These are phyloP conservation scores for Lophius piscatorius DNA, from an alignment of 2,113 vertebrate species.

Conservation along the genomic window DNA sequence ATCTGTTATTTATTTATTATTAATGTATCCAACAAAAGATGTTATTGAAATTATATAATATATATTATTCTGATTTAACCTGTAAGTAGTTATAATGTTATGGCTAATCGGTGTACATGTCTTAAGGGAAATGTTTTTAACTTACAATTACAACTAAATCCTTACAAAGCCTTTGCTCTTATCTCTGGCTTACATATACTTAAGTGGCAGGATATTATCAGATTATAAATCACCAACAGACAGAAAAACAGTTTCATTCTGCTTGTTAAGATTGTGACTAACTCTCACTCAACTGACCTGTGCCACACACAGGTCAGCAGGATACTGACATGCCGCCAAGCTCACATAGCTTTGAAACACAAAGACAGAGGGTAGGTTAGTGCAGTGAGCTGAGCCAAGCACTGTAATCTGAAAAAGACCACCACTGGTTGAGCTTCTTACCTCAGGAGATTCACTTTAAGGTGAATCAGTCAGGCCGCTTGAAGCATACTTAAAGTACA, in stretches of 20 bases:
- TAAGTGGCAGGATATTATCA: conserved; percentile 3
- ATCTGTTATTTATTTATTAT: too few relatives aligned
- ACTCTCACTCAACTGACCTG: conserved; percentile 28
- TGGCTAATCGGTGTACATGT: too few relatives aligned
- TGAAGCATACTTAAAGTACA: background rate
- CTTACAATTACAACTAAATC: background rate
- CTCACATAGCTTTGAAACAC: background rate
- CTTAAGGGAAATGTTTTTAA: background rate
- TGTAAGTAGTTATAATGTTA: too few relatives aligned
- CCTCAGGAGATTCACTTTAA: background rate
- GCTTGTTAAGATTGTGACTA: conserved; percentile 33
- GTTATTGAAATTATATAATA: too few relatives aligned
- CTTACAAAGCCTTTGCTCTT: background rate
- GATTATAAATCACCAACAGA: background rate
- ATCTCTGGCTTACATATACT: conserved; percentile 7
- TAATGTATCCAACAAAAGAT: too few relatives aligned
- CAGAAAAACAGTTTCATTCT: conserved; percentile 13
- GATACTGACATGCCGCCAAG: conserved; percentile 10
- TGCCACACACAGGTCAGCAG: conserved; percentile 21
- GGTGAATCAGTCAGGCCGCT: background rate
- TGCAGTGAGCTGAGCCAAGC: conserved; percentile 2
- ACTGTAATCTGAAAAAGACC: background rate
- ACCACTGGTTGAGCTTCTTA: background rate
- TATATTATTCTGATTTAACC: too few relatives aligned
- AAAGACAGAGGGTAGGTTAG: conserved; percentile 18